Conservation (phyloP, 2,113 vertebrate species). For the Pavo muticus region DNA sequence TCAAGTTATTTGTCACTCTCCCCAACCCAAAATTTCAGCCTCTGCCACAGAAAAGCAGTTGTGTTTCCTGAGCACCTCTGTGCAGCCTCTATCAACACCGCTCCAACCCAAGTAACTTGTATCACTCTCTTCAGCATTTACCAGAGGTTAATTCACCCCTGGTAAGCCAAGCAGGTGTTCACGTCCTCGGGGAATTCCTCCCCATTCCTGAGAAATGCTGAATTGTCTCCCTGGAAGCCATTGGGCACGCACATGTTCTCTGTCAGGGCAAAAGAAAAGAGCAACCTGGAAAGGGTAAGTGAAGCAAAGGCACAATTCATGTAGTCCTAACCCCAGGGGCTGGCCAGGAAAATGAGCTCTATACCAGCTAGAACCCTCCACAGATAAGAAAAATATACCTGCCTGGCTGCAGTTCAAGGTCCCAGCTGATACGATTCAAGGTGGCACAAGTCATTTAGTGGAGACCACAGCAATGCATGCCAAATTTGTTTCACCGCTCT, state of each 20-base stretch:
- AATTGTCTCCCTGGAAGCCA: not conserved
- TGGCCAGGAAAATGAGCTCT: conserved; percentile 12
- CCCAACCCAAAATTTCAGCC: not conserved
- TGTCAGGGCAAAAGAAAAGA: not conserved
- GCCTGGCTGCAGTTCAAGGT: conserved; percentile 37
- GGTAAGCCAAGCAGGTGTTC: not conserved
- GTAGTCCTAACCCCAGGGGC: not conserved
- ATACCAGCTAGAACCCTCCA: conserved; percentile 41
- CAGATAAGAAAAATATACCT: conserved; percentile 31
- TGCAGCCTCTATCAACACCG: not conserved
- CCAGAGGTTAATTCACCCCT: not conserved
- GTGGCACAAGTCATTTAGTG: not conserved
- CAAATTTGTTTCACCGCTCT: conserved; percentile 46
- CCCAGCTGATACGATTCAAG: conserved; percentile 4
- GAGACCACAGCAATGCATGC: conserved; percentile 5
- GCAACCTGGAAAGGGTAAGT: not conserved
- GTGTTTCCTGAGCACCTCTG: not conserved
- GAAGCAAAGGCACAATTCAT: conserved; percentile 8
- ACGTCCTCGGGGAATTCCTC: not conserved
- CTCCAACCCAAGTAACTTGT: not conserved
- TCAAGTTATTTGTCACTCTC: not conserved
- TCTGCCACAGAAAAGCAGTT: not conserved
- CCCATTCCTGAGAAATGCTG: not conserved
- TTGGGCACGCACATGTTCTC: not conserved
- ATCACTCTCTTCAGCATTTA: not conserved